Evolutionary conservation across 2,113 vertebrate genomes (phyloP), one percentile per base, ranked within the genome.

Genomic region (Psophia crepitans): DNA sequence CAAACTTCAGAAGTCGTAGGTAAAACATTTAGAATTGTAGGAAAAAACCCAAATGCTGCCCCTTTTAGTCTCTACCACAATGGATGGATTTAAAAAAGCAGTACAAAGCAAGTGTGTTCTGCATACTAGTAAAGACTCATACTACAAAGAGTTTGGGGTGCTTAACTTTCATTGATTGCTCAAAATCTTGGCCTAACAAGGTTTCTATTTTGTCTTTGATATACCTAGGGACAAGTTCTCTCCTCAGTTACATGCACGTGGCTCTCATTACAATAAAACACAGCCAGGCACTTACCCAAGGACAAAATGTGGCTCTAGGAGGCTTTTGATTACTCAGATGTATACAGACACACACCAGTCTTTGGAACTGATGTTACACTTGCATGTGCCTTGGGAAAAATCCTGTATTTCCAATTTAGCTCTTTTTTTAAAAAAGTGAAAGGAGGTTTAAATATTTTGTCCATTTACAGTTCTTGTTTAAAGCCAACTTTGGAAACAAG

Each of bases 21-120:
- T 53, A 97, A 97, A 97, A 93, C 97, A 97, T 89, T 96, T 97
- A 77, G 79, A 97, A 95, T 56, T 87, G 95, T 43, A 97, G 92
- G 63, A 82, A 96, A 97, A 94, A 94, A 83, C 86, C 48, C 32
- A 75, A 95, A 87, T 79, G 86, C 65, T 96, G 91, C 64, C 87
- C 80, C 86, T 93, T 88, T 96, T 91, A 94, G 76, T 66, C 86
- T 93, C 64, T 84, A 96, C 60, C 54, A 91, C 3, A 27, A 58
- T 82, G 71, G 92, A 82, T 90, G 74, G 88, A 83, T 90, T 97
- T 94, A 92, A 93, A 96, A 57, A 12, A 91, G 80, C 87, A 91
- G 65, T 43, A 84, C 69, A 92, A 93, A 75, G 69, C n/a, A 92
- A 95, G 75, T 22, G 86, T 91, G 96, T 33, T 97, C 75, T 85